Base-by-base conservation (phyloP, 2,888 invertebrate species). In the Galerucella nymphaeae region DNA sequence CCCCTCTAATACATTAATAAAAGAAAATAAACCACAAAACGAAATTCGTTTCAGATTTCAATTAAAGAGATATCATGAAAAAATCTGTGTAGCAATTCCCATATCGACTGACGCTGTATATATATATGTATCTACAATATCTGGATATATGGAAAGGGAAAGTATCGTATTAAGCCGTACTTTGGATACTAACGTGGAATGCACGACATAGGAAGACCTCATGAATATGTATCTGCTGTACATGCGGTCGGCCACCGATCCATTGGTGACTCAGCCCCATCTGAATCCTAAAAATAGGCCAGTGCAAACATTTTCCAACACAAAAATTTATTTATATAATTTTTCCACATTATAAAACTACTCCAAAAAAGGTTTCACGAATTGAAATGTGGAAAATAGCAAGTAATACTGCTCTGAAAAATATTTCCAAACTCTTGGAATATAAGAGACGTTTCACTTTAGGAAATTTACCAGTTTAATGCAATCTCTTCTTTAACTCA, bases 151-250 rank as follows among this genome's bases (percentile, higher is more conserved):
- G 82, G 83, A 84, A 84, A 85, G 85, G 85, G 85, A 84, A 85
- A 84, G 83, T 82, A 84, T 83, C 83, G 82, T 75, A 79, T 75
- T 77, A 75, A 72, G 74, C 70, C 76, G 68, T 68, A 71, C 71
- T 71, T 71, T 74, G 72, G 74, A 76, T 73, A 76, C 74, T 68
- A 72, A 75, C 76, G 76, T 76, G 76, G 75, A 74, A 72, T 73
- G 76, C 70, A 70, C 75, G 75, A 71, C 75, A 76, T 71, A 61
- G 71, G 71, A 77, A 82, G 81, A 77, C 84, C 84, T 85, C 85
- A 86, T 86, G 86, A 86, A 86, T 86, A 86, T 86, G 86, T 86
- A 86, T 86, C 82, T 84, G 79, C 81, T 80, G 83, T 84, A 83
- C 83, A 84, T 83, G 84, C 82, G 83, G 84, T 71, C 62, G 71